Evolutionary conservation across 2,113 vertebrate species (phyloP), one percentile per base, ranked within the genome.

Genomic region (Platichthys stellatus): DNA sequence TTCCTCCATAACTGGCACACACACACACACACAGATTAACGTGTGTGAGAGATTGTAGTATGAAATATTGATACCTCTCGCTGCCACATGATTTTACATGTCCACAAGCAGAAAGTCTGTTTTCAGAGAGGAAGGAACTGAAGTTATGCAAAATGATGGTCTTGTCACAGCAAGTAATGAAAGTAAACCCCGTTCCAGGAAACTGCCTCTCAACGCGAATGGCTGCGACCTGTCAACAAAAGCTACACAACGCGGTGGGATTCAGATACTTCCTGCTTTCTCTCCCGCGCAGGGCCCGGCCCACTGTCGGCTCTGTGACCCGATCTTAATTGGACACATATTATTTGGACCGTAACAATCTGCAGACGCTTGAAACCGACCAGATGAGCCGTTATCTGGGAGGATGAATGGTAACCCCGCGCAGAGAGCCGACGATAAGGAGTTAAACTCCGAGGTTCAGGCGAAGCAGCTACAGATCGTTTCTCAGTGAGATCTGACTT

Each of bases 21-120:
- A 80, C 68, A 75, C 63, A 80, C 73, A 24, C 24, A 24, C 24
- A 24, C n/a, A n/a, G n/a, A n/a, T 69, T 64, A 69, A 57, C 68
- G 76, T 83, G 82, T 73, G 83, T 82, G 82, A 70, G 69, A 74
- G 72, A 60, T 74, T 80, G 74, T 86, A 74, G 81, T 85, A 89
- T 92, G 90, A 93, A 92, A 92, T 90, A 92, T 91, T 85, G 82
- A 90, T 90, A 86, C 86, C 83, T 75, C 80, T 64, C n/a, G 76
- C 74, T 84, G 83, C 88, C 88, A 90, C 89, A 91, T 86, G 93
- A 90, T 88, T 88, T 92, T 85, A 89, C 87, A 82, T 89, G 90
- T 93, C 84, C 73, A 78, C 51, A 82, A 90, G 69, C 74, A 78
- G 77, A 80, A 65, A 63, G 76, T 83, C 74, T 82, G 79, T 86